Base-by-base conservation (phyloP, 2,797 vertebrate genomes). In the Chrysocyon brachyurus region DNA sequence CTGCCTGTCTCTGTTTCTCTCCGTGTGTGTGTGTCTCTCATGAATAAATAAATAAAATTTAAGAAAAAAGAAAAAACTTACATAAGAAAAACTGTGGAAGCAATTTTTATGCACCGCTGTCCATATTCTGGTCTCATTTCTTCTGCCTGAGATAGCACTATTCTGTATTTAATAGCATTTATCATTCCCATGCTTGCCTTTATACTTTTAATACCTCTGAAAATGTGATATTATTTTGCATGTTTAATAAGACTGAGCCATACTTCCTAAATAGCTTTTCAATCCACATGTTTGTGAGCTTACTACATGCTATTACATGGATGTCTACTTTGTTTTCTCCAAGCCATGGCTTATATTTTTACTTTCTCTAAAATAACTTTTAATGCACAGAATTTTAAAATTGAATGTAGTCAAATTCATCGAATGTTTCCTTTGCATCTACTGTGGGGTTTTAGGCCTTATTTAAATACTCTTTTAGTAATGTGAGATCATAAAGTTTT, bases 401-500 rank as follows among this genome's bases (percentile, higher is more conserved):
- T 73, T 70, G 36, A 92, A 40, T 81, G 5, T 5, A 49, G 28
- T 87, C 31, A 87, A 64, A 70, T 57, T 22, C 77, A 78, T 61
- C 59, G 61, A 26, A 46, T 78, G 28, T 83, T 90, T 83, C 16
- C 33, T 81, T 61, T 75, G 36, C 61, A 0, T 82, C 33, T 75
- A 63, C 12, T 40, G 15, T n/a, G 56, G 31, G 10, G 0, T 83
- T n/a, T 70, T 59, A 14, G 5, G 12, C 26, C 70, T 66, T 66
- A 93, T 85, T 77, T 91, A 72, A 66, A 61, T 3, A 89, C 56
- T 54, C 12, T 22, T 91, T 83, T 91, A 66, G 26, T 84, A 78
- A 78, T 61, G 12, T 91, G 73, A 86, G 24, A 26, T 31, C 21
- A 56, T 75, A 83, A 94, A 57, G 8, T 94, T 96, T 96, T n/a